These are phyloP conservation scores for Torymus aiolomorphi DNA, from an alignment of 2,888 invertebrate genomes.

Conservation along the genomic window DNA sequence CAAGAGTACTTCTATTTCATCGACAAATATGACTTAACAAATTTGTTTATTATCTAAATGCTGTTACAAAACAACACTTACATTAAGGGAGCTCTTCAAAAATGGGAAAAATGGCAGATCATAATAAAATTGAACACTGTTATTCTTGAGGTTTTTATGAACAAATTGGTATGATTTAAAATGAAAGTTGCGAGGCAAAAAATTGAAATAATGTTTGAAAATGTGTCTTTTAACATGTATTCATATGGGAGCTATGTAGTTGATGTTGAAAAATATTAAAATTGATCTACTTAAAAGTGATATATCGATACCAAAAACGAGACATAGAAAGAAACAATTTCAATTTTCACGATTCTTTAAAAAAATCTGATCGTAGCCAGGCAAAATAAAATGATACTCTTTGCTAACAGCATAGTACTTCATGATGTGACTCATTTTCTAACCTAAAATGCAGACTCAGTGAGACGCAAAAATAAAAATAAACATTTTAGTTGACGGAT, in stretches of 20 bases:
- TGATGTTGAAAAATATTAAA: conserved; percentile 1
- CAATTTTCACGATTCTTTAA: background rate
- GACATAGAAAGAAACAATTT: background rate
- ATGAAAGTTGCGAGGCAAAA: background rate
- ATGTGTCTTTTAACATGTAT: background rate
- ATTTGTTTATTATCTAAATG: no score
- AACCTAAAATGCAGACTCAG: no score
- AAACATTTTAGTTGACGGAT: background rate
- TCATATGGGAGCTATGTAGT: background rate
- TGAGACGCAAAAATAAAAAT: background rate
- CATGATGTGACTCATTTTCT: no score
- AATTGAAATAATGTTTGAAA: no score
- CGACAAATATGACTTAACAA: no score
- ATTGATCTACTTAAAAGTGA: background rate
- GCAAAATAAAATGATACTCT: background rate
- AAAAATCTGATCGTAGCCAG: background rate
- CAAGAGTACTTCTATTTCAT: no score
- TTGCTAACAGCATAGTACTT: background rate
- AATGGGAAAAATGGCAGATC: background rate
- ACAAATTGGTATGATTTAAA: background rate
- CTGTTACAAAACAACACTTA: background rate
- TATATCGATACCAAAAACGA: background rate
- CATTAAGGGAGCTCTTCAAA: background rate
- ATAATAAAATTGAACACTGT: background rate
- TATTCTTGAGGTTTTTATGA: background rate